Evolutionary conservation across 92 coral and sea anemone species (phyloP).

Genomic region (Porites cylindrica): DNA sequence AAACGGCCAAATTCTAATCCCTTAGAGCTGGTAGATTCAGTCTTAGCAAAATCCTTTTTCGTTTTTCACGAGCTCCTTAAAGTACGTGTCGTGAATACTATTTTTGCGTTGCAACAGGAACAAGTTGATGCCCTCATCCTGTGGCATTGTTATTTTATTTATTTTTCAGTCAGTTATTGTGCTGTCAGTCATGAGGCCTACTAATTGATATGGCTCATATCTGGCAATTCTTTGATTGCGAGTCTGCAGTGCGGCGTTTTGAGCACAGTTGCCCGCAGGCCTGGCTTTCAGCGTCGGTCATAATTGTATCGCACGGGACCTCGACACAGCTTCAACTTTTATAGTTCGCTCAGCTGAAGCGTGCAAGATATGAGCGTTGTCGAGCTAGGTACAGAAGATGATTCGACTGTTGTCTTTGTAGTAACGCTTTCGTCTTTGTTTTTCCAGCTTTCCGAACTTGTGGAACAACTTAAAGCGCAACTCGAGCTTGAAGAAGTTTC

Average conservation of each 20-base stretch:
- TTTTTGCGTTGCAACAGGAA: conserved; percentile 13
- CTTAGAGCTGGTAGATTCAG: background rate
- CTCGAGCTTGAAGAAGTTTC: conserved; percentile 97
- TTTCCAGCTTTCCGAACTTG: conserved; percentile 90
- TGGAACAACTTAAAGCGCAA: conserved; percentile 93
- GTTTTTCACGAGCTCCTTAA: background rate
- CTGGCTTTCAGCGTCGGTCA: conserved; percentile 9
- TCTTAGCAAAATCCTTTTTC: background rate
- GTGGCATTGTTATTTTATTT: conserved; percentile 21
- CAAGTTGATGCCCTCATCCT: background rate
- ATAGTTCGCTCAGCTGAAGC: conserved; percentile 1
- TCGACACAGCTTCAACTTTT: background rate
- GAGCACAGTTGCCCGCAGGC: conserved; percentile 1
- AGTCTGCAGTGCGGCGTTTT: background rate
- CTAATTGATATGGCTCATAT: conserved; percentile 36
- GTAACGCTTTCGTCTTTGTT: conserved; percentile 47
- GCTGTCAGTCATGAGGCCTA: conserved; percentile 36
- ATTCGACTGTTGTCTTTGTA: conserved; percentile 46
- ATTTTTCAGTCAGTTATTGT: conserved; percentile 10
- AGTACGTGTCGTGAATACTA: conserved; percentile 25
- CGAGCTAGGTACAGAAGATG: conserved; percentile 39
- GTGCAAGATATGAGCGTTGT: conserved; percentile 27
- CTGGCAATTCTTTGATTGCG: conserved; percentile 12
- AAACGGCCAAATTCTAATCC: conserved; percentile 41
- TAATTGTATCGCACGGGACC: conserved; percentile 3